Evolutionary conservation across 2,113 vertebrate genomes (phyloP).

Genomic region (Axis porcinus): DNA sequence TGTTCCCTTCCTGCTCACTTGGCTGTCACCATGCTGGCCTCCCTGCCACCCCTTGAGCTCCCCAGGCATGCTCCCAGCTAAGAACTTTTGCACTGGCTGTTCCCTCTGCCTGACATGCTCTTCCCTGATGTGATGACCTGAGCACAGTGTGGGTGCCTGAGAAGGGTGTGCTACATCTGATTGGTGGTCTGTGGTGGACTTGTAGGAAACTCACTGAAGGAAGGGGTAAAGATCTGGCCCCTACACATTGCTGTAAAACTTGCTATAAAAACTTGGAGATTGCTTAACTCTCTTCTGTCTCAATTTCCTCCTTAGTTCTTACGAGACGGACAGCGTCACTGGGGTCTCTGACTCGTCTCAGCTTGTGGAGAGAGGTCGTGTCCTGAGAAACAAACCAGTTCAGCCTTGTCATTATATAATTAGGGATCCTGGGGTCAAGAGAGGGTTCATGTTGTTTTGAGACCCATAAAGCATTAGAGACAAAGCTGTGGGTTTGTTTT

Average conservation of each 20-base stretch:
- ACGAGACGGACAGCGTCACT: neutral
- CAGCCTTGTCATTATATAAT: neutral
- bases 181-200: neutral
- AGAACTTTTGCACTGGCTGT: neutral
- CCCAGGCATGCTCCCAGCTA: neutral
- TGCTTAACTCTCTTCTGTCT: neutral
- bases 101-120: neutral
- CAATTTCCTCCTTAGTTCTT: neutral
- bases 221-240: neutral
- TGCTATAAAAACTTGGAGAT: neutral
- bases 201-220: neutral
- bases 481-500: neutral
- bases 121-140: neutral
- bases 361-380: neutral
- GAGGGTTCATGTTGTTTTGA: neutral
- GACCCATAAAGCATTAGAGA: neutral
- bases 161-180: fast-evolving
- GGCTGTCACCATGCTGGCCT: neutral
- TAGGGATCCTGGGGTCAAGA: neutral
- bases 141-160: fast-evolving
- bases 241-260: neutral
- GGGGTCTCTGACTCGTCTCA: neutral
- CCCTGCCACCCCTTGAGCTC: neutral
- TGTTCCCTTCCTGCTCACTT: neutral
- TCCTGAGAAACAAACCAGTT: neutral